phyloP scores from a whole-genome alignment of 2,797 vertebrate genomes.

The Selene dorsalis region DNA sequence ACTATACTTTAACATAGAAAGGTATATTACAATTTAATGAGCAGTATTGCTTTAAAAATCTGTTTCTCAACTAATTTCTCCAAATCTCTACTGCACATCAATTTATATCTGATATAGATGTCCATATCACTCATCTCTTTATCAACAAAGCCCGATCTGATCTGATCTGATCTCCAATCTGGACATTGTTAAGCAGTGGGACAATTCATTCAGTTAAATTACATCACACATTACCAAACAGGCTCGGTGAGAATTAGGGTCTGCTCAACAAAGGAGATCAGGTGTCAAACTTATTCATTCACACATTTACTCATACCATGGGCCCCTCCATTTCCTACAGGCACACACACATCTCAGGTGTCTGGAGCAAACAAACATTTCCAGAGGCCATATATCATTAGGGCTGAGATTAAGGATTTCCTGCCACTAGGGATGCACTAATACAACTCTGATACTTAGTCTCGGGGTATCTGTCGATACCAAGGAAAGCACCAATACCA shows the following conservation, averaged over 20 bases:
- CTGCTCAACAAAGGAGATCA: slow-evolving; percentile 45
- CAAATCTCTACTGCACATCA: not conserved
- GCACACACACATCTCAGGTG: slow-evolving; percentile 24
- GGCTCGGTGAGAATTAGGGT: slow-evolving; percentile 37
- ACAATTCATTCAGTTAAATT: slow-evolving; percentile 26
- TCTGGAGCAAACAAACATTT: slow-evolving; percentile 24
- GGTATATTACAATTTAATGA: not conserved
- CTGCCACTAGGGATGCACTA: not conserved
- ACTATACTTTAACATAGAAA: not conserved
- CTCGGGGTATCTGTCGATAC: not conserved
- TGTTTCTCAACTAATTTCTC: not conserved
- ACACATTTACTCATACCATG: not conserved
- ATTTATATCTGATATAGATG: not conserved
- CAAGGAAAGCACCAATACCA: rapidly evolving
- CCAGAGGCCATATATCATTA: not conserved
- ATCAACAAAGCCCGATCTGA: not conserved
- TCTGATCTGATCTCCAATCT: not conserved
- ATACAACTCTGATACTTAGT: not conserved
- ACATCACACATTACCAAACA: slow-evolving; percentile 42
- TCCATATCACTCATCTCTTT: not conserved
- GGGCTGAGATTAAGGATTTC: not conserved
- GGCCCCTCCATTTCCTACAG: slow-evolving; percentile 32
- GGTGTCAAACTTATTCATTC: slow-evolving; percentile 34
- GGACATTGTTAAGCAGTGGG: slow-evolving; percentile 7
- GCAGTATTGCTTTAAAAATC: not conserved